A percentile compares a stretch with the other conserved stretches of the same genome.
Conservation (phyloP, 2,113 vertebrate species). For the Phaethon lepturus region DNA sequence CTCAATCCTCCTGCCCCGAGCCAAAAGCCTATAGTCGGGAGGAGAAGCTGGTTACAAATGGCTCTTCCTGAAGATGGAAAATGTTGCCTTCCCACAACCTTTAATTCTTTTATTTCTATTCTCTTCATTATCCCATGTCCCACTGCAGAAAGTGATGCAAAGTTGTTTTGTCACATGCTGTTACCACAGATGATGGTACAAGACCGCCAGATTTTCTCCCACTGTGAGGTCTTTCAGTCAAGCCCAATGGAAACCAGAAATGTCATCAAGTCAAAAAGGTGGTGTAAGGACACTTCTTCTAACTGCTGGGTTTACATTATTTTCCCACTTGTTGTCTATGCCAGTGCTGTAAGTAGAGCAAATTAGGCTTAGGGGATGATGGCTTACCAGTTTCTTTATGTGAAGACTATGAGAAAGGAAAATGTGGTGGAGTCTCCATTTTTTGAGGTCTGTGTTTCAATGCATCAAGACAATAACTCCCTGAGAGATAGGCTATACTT, state of each 20-base stretch:
- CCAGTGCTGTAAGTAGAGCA: neutral
- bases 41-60: neutral
- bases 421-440: neutral
- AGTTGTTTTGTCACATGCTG: neutral
- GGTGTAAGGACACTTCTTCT: neutral
- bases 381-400: neutral
- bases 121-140: fast-evolving
- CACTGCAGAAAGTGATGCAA: neutral
- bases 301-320: neutral
- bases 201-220: neutral
- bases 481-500: slow-evolving; percentile 44
- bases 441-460: slow-evolving; percentile 9
- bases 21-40: neutral
- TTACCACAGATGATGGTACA: neutral
- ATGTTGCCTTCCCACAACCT: neutral
- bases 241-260: neutral
- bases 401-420: slow-evolving; percentile 46
- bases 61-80: neutral
- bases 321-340: neutral
- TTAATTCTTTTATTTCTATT: neutral
- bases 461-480: slow-evolving; percentile 21
- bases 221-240: neutral
- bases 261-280: neutral
- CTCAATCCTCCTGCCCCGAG: neutral
- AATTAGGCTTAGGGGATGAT: neutral